A percentile compares a stretch with the other conserved stretches of the same genome.
Conservation (phyloP, 35 echinoderm and acorn worm species). For the Apostichopus californicus region DNA sequence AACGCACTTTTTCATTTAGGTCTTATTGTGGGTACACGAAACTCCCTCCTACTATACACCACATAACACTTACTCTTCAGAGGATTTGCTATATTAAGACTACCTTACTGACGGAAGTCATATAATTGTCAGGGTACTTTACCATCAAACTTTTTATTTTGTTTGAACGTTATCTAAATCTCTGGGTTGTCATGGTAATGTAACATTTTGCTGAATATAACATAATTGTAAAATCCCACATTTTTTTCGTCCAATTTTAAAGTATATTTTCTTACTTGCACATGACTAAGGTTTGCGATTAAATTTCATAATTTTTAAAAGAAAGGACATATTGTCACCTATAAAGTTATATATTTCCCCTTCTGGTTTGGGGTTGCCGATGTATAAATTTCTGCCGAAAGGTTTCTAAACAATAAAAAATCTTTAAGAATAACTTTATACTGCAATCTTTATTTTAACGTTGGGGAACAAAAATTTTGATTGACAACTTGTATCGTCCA, state of each 20-base stretch:
- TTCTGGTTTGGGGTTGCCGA: neutral
- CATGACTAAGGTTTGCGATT: neutral
- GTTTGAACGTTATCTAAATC: no score
- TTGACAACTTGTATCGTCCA: constrained; percentile 35
- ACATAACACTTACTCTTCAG: no score
- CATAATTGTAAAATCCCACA: no score
- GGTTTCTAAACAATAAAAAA: neutral
- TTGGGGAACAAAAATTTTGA: neutral
- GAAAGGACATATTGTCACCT: neutral
- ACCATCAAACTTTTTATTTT: no score
- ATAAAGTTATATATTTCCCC: neutral
- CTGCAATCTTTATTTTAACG: neutral
- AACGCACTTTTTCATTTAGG: no score
- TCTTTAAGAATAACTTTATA: neutral
- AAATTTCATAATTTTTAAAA: neutral
- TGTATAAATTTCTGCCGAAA: neutral
- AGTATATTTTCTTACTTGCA: neutral
- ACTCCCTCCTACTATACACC: no score
- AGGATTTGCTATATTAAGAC: no score
- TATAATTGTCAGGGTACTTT: no score
- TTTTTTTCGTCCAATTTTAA: neutral
- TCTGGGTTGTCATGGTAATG: no score
- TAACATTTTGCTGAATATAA: no score
- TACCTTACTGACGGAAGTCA: no score
- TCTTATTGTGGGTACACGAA: no score